Percentiles rank a stretch among this genome's conserved stretches.
Evolutionary conservation across 2,888 invertebrate species (phyloP).

Genomic region (Bugulina stolonifera): DNA sequence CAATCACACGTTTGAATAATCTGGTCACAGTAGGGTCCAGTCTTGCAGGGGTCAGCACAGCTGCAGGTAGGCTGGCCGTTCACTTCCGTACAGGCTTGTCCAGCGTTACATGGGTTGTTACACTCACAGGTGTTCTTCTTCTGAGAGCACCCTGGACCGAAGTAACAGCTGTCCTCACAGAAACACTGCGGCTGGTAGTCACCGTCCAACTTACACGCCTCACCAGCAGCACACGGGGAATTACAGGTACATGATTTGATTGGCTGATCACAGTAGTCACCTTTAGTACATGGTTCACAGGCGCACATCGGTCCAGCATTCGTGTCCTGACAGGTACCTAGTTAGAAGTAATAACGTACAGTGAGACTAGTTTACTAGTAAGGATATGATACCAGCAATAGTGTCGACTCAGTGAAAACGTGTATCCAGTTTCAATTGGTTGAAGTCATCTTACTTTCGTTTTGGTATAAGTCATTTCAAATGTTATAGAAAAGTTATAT

Average conservation of each 20-base stretch:
- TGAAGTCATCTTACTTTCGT: no score
- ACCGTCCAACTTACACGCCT: not conserved
- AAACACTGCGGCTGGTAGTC: not conserved
- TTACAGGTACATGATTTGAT: slow-evolving; percentile 13
- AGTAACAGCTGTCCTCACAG: slow-evolving; percentile 10
- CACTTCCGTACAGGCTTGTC: not conserved
- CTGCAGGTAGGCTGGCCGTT: not conserved
- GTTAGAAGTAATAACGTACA: no score
- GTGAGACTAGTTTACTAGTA: no score
- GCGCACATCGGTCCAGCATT: not conserved
- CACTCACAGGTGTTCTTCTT: slow-evolving; percentile 12
- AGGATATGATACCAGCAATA: no score
- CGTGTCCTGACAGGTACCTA: slow-evolving; percentile 9
- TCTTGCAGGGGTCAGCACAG: slow-evolving; percentile 4
- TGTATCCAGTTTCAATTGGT: no score
- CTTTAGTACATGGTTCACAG: slow-evolving; percentile 3
- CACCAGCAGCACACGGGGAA: not conserved
- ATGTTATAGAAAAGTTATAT: no score
- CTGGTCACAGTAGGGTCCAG: not conserved
- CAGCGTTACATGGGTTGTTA: slow-evolving; percentile 5
- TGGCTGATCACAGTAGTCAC: slow-evolving; percentile 9
- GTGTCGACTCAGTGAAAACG: no score
- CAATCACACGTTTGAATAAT: slow-evolving; percentile 16
- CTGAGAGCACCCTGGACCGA: slow-evolving; percentile 12
- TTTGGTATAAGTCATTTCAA: no score